Conservation (phyloP, 2,113 vertebrate genomes). For the Dasyprocta punctata region DNA sequence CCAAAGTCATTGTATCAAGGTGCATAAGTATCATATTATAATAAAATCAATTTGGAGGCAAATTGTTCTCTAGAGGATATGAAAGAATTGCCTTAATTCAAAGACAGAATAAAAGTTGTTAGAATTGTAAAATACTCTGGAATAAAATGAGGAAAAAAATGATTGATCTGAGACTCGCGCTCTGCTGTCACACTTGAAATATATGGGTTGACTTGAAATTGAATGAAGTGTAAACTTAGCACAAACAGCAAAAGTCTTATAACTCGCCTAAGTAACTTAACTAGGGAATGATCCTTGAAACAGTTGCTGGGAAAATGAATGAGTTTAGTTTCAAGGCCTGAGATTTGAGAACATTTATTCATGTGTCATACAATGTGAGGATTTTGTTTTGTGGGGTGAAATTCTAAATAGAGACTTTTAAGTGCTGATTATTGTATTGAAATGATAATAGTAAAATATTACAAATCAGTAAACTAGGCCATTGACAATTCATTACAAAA, state of each 20-base stretch:
- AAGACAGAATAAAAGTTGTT: too few species aligned
- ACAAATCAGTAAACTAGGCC: not conserved
- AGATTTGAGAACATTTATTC: not conserved
- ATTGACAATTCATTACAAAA: not conserved
- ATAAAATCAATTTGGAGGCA: not conserved
- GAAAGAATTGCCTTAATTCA: too few species aligned
- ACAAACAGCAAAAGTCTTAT: not conserved
- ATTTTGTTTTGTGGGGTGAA: not conserved
- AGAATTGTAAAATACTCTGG: too few species aligned
- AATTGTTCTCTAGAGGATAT: too few species aligned
- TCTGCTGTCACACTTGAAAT: not conserved
- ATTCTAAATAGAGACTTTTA: not conserved
- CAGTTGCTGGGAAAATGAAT: not conserved
- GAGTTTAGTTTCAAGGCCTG: not conserved
- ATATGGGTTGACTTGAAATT: not conserved
- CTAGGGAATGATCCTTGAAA: too few species aligned
- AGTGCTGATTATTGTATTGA: not conserved
- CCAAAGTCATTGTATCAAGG: not conserved
- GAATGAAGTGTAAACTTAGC: not conserved
- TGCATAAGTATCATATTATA: not conserved
- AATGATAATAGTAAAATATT: not conserved
- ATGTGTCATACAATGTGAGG: fast-evolving
- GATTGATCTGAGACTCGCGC: not conserved
- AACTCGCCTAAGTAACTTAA: not conserved
- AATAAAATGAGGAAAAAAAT: not conserved